A percentile compares a stretch with the other conserved stretches of the same genome.
Conservation (phyloP, 2,113 vertebrate species). For the Pleuronectes platessa region DNA sequence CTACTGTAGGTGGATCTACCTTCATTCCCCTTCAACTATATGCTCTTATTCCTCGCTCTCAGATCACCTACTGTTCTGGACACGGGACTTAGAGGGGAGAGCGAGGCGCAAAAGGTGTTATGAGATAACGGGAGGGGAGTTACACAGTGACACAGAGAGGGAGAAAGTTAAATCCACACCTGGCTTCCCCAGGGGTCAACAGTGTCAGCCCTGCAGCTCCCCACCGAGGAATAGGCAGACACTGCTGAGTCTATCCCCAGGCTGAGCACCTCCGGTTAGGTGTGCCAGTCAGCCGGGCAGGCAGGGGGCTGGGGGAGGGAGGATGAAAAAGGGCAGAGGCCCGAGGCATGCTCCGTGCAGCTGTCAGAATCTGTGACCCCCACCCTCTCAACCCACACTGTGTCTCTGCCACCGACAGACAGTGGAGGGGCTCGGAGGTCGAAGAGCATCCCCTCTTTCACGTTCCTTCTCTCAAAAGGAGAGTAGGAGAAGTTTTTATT, state of each 20-base stretch:
- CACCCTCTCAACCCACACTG: constrained; percentile 18
- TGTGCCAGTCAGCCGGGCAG: constrained; percentile 43
- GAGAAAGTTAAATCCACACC: constrained; percentile 33
- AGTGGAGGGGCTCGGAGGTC: constrained; percentile 12
- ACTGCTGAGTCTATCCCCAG: constrained; percentile 35
- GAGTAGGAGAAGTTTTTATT: neutral
- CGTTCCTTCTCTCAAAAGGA: too few relatives aligned
- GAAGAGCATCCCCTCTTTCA: neutral
- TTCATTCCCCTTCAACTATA: neutral
- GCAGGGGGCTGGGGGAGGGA: neutral
- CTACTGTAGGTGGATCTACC: neutral
- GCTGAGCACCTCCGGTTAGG: constrained; percentile 41
- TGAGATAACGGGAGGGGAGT: neutral
- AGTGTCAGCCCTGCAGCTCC: constrained; percentile 31
- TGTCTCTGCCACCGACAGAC: constrained; percentile 31
- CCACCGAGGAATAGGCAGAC: constrained; percentile 31
- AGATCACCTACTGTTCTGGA: constrained; percentile 15
- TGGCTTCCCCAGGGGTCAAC: constrained; percentile 17
- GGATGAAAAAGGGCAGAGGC: constrained; percentile 46
- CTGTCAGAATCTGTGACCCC: constrained; percentile 59
- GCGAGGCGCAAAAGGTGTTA: constrained; percentile 10
- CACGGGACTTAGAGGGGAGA: neutral
- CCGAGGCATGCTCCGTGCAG: constrained; percentile 51
- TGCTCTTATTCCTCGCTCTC: constrained; percentile 1
- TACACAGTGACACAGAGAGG: neutral